Base-by-base conservation (phyloP, 2,888 invertebrate species). In the Erebia ligea region DNA sequence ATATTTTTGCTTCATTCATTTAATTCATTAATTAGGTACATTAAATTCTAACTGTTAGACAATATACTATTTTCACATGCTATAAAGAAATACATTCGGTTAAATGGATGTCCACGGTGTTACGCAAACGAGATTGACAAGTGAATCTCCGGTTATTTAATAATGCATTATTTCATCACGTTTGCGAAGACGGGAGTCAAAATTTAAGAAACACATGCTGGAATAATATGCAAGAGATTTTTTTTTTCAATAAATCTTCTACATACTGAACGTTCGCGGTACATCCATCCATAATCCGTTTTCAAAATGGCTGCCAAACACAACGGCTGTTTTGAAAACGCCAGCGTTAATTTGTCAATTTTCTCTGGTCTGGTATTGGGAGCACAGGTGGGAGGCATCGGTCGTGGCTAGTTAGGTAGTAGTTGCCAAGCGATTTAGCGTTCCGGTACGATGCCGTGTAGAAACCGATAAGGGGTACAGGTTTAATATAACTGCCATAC, bases 121-220 rank as follows among this genome's bases (percentile, higher is more conserved):
- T 59, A 42, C 59, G 42, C 19, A 59, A 42, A n/a, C 40, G 11
- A 59, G 34, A 59, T 59, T 59, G 59, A 59, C 59, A 59, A 59
- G 59, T 59, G 59, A n/a, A 59, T 40, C 9, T 59, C 17, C 17
- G 40, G 45, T 40, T 17, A 19, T 2, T 67, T 40, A 54, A 68
- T 59, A 61, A 54, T 52, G 40, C 40, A 11, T 52, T 52, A 17
- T 59, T 13, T 34, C 52, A 68, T 21, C 61, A 42, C 34, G 52
- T 42, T 59, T 59, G 40, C 59, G 17, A 42, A 59, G 1, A 17
- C n/a, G 0, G 59, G 5, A 10, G 15, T 59, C 15, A 57, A 34
- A 25, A 57, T 57, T 40, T 59, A 42, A 42, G 17, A 10, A 11
- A 59, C 59, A 59, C 59, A 42, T 59, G 59, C 17, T 59, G 0